phyloP scores from a whole-genome alignment of 2,888 invertebrate species.

The Osmoderma eremita region DNA sequence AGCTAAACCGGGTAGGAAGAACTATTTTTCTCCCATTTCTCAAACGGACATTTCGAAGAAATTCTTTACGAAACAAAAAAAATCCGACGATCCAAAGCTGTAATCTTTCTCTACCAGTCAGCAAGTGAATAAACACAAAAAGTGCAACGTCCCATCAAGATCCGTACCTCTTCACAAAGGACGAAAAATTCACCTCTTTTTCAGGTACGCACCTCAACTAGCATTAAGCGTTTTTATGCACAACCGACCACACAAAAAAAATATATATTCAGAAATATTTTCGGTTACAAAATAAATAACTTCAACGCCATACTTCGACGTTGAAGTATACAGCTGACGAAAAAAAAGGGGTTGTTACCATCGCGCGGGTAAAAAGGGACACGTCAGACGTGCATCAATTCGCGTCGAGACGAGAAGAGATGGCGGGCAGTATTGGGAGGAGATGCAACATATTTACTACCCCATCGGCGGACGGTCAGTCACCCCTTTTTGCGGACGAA shows the following conservation, averaged over 20 bases:
- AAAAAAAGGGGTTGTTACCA: constrained; percentile 32
- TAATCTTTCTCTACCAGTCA: too few relatives aligned
- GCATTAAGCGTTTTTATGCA: constrained; percentile 26
- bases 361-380: constrained; percentile 27
- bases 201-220: constrained; percentile 15
- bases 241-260: constrained; percentile 20
- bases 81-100: too few relatives aligned
- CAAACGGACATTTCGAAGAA: too few relatives aligned
- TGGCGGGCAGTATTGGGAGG: too few relatives aligned
- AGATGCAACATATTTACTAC: too few relatives aligned
- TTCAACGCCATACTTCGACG: not conserved
- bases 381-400: constrained; percentile 2
- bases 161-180: not conserved
- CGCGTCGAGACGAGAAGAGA: not conserved
- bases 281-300: constrained; percentile 19
- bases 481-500: constrained; percentile 47
- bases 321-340: not conserved
- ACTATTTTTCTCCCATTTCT: too few relatives aligned
- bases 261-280: constrained; percentile 14
- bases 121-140: constrained; percentile 9
- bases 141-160: constrained; percentile 25
- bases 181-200: constrained; percentile 14
- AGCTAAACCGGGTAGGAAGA: too few relatives aligned
- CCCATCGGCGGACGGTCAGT: constrained; percentile 45
- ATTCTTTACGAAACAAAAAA: too few relatives aligned